A percentile compares a stretch with the other conserved stretches of the same genome.
Evolutionary conservation across 2,113 vertebrate species (phyloP).

Genomic region (Scomber colias): DNA sequence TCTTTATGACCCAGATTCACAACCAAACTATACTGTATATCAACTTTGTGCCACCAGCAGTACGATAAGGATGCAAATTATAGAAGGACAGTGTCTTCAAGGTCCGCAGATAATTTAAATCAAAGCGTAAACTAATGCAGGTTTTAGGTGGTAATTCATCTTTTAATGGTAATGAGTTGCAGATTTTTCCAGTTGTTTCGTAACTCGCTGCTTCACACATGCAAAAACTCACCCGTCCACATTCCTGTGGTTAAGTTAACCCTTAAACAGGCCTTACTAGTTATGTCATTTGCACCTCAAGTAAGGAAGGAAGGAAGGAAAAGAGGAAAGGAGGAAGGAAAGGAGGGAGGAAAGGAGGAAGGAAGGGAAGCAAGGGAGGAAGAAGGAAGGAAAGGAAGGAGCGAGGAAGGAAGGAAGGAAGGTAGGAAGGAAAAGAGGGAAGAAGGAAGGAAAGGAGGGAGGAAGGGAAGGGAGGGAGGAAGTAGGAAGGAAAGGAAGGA

Average conservation of each 20-base stretch:
- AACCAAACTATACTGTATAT: background rate
- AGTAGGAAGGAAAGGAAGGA: no score
- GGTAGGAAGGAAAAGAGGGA: no score
- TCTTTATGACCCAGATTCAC: constrained; percentile 56
- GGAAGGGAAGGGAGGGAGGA: no score
- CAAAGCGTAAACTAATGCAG: background rate
- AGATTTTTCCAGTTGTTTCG: background rate
- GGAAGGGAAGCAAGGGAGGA: no score
- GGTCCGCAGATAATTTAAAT: background rate
- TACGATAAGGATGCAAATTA: background rate
- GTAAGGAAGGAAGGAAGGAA: no score
- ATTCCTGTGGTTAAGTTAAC: constrained; percentile 6
- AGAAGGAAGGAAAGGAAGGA: no score
- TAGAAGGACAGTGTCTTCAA: background rate
- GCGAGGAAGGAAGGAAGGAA: no score
- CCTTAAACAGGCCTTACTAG: no score
- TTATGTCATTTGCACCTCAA: no score
- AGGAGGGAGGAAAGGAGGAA: no score
- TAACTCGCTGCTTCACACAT: background rate
- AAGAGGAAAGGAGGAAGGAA: no score
- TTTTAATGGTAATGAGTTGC: background rate
- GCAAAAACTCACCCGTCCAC: constrained; percentile 1
- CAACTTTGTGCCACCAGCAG: background rate
- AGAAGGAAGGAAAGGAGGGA: no score
- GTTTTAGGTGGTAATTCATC: background rate